Evolutionary conservation across 1,140 invertebrate species (phyloP).

Genomic region (Harpegnathos saltator): DNA sequence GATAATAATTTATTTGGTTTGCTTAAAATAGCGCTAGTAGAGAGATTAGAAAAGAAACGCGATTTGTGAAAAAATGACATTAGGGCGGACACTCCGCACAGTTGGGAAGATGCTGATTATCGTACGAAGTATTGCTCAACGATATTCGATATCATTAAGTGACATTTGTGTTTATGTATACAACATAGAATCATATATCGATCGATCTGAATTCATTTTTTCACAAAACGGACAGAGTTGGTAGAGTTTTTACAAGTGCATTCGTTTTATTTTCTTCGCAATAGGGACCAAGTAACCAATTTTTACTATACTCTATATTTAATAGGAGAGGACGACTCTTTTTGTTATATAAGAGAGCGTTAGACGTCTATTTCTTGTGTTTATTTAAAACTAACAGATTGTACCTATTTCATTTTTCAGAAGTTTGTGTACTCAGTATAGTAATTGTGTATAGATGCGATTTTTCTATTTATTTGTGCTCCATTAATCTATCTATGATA

Average conservation of each 20-base stretch:
- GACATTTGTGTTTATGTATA: neutral
- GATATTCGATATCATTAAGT: neutral
- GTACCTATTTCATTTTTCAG: slow-evolving; percentile 48
- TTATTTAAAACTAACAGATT: slow-evolving; percentile 61
- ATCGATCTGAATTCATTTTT: slow-evolving; percentile 52
- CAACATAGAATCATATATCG: slow-evolving; percentile 7
- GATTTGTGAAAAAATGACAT: slow-evolving; percentile 59
- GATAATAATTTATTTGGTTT: slow-evolving; percentile 66
- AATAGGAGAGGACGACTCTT: neutral
- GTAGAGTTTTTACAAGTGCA: slow-evolving; percentile 39
- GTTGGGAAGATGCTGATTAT: neutral
- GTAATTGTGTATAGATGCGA: slow-evolving; percentile 50
- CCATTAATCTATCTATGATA: slow-evolving; percentile 39
- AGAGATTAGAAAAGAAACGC: slow-evolving; percentile 20
- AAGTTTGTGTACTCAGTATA: slow-evolving; percentile 54
- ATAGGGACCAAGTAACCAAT: slow-evolving; percentile 27
- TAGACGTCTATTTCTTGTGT: slow-evolving; percentile 36
- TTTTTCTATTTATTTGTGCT: slow-evolving; percentile 55
- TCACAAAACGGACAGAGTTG: slow-evolving; percentile 50
- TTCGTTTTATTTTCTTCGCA: neutral
- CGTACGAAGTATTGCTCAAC: slow-evolving; percentile 22
- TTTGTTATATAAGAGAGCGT: slow-evolving; percentile 33
- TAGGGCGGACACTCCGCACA: neutral
- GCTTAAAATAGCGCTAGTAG: slow-evolving; percentile 50
- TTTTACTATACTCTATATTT: slow-evolving; percentile 36